A percentile compares a stretch with the other conserved stretches of the same genome.
Evolutionary conservation across 2,113 vertebrate species (phyloP).

Genomic region (Piliocolobus tephrosceles): DNA sequence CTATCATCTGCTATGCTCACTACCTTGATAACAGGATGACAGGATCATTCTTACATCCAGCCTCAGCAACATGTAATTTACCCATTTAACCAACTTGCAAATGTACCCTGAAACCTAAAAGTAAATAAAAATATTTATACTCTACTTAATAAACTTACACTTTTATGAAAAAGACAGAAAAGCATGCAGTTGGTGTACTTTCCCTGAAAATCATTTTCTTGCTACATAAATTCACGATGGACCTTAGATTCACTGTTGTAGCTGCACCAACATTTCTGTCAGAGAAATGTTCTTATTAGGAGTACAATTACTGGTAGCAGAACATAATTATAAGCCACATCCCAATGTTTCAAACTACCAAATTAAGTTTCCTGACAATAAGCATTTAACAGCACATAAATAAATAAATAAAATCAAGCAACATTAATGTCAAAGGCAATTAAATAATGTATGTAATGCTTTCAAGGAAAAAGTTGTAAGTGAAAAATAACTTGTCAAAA

Average conservation of each 20-base stretch:
- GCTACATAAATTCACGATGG: too few species aligned
- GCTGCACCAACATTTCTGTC: neutral
- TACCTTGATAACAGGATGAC: too few species aligned
- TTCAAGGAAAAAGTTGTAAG: neutral
- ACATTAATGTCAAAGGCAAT: neutral
- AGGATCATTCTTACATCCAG: too few species aligned
- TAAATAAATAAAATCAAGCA: neutral
- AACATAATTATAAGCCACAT: too few species aligned
- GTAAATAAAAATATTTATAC: too few species aligned
- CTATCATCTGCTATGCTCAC: too few species aligned
- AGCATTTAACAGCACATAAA: neutral
- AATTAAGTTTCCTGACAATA: neutral
- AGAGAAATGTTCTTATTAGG: neutral
- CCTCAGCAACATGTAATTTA: too few species aligned
- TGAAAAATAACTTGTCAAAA: neutral
- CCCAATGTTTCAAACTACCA: neutral
- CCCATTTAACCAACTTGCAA: too few species aligned
- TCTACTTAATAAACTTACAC: neutral
- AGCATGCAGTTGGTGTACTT: neutral
- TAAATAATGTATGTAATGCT: neutral
- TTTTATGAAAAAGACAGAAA: neutral
- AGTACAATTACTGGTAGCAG: neutral
- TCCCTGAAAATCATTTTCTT: neutral
- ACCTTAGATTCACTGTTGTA: neutral
- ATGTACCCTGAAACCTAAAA: too few species aligned